phyloP scores from a whole-genome alignment of 1,140 invertebrate genomes.

The Drosophila tropicalis region DNA sequence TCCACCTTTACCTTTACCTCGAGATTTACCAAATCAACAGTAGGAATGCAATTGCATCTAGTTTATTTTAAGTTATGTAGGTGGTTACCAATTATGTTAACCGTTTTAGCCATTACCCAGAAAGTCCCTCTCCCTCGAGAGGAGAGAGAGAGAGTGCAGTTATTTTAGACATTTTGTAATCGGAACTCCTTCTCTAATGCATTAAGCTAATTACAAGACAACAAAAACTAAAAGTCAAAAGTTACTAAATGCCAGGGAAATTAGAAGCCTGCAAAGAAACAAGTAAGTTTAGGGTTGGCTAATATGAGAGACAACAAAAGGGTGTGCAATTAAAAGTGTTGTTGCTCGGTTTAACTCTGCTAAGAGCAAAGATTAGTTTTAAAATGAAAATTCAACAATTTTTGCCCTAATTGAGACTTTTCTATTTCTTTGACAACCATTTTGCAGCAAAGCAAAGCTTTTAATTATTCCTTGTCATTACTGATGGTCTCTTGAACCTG shows the following conservation, averaged over 20 bases:
- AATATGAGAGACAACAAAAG: not conserved
- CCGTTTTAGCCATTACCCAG: conserved; percentile 41
- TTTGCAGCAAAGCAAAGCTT: too few relatives aligned
- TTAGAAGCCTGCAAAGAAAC: too few relatives aligned
- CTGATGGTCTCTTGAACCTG: too few relatives aligned
- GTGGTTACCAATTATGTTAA: conserved; percentile 31
- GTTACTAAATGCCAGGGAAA: not conserved
- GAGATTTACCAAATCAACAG: not conserved
- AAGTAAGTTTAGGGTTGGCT: too few relatives aligned
- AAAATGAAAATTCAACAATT: too few relatives aligned
- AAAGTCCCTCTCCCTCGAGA: not conserved
- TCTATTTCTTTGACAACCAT: too few relatives aligned
- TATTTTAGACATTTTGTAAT: not conserved
- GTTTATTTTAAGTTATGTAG: conserved; percentile 10
- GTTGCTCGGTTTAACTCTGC: not conserved
- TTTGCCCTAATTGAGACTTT: too few relatives aligned
- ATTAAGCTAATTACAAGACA: not conserved
- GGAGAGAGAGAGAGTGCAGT: not conserved
- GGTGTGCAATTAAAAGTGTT: not conserved
- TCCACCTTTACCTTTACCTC: not conserved
- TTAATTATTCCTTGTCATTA: too few relatives aligned
- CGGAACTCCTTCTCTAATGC: not conserved
- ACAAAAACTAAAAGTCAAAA: not conserved
- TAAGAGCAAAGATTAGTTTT: too few relatives aligned
- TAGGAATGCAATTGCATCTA: conserved; percentile 10